Evolutionary conservation across 2,113 vertebrate species (phyloP).

Genomic region (Neotragus moschatus): DNA sequence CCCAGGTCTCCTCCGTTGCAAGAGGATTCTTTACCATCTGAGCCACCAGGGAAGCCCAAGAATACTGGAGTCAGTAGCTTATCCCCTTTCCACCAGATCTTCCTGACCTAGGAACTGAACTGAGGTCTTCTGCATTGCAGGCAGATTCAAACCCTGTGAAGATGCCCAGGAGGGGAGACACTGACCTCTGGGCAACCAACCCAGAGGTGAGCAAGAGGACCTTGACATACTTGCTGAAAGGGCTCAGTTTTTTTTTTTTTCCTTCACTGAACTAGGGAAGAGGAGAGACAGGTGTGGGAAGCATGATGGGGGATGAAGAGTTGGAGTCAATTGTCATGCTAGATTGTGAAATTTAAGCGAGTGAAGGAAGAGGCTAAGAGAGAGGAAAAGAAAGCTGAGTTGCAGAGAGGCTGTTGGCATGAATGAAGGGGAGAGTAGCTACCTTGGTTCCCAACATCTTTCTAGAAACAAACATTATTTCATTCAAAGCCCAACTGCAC

Average conservation of each 20-base stretch:
- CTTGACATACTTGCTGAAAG: neutral
- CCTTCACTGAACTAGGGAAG: neutral
- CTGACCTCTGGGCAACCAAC: neutral
- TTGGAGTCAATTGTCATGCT: neutral
- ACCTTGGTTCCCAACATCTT: neutral
- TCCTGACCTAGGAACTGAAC: neutral
- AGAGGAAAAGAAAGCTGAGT: neutral
- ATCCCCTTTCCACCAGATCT: neutral
- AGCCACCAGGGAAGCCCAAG: neutral
- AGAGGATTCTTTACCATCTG: neutral
- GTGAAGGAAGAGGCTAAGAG: neutral
- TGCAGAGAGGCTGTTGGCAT: neutral
- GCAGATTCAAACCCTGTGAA: neutral
- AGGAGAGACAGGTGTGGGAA: neutral
- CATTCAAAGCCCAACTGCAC: neutral
- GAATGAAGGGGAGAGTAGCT: neutral
- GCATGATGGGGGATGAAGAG: neutral
- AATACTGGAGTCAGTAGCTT: neutral
- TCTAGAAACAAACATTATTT: neutral
- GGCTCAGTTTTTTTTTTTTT: neutral
- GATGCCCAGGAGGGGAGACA: neutral
- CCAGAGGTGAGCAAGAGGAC: neutral
- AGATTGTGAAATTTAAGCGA: neutral
- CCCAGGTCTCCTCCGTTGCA: neutral
- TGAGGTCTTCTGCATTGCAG: neutral